Conservation (phyloP, 2,113 vertebrate genomes). For the Cottus gobio region DNA sequence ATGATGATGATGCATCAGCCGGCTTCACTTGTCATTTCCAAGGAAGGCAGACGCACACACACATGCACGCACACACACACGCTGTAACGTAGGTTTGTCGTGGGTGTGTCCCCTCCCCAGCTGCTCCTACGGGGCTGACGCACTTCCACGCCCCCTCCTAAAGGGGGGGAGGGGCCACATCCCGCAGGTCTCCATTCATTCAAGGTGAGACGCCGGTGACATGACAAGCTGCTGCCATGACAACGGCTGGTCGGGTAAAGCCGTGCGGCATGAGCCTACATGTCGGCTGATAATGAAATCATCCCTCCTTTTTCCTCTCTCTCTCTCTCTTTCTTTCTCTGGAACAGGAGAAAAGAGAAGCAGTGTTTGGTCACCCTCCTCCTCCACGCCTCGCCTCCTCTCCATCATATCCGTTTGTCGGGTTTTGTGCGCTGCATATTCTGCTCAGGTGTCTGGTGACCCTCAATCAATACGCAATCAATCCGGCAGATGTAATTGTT, state of each 20-base stretch:
- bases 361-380: slow-evolving; percentile 11
- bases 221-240: slow-evolving; percentile 81
- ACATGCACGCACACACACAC: slow-evolving; percentile 55
- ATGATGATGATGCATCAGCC: neutral
- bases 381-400: neutral
- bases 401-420: neutral
- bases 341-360: slow-evolving; percentile 20
- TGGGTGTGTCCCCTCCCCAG: slow-evolving; percentile 77
- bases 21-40: slow-evolving; percentile 49
- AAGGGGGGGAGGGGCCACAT: slow-evolving; percentile 49
- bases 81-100: slow-evolving; percentile 55
- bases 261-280: slow-evolving; percentile 65
- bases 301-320: slow-evolving; percentile 53
- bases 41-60: slow-evolving; percentile 23
- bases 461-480: slow-evolving; percentile 68
- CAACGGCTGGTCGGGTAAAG: slow-evolving; percentile 75
- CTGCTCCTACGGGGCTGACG: slow-evolving; percentile 68
- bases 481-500: slow-evolving; percentile 57
- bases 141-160: slow-evolving; percentile 61
- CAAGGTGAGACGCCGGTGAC: slow-evolving; percentile 81
- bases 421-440: slow-evolving; percentile 35
- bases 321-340: slow-evolving; percentile 33
- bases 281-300: slow-evolving; percentile 68
- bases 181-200: slow-evolving; percentile 76
- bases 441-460: slow-evolving; percentile 46